These are phyloP conservation scores for Hetaerina titia DNA, from an alignment of 2,888 invertebrate species.

Conservation along the genomic window DNA sequence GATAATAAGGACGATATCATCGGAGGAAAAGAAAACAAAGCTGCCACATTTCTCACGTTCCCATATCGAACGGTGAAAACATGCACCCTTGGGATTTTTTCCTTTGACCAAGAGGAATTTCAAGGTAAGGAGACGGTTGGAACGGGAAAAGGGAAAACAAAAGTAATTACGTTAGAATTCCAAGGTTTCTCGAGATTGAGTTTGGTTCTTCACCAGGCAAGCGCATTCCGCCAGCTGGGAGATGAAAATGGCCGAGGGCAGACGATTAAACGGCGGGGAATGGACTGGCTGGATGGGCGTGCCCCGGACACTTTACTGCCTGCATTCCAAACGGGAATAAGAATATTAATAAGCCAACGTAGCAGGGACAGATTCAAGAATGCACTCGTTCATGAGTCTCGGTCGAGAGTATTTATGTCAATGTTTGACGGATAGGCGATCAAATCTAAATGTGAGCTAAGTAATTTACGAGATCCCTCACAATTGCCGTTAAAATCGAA, in stretches of 20 bases:
- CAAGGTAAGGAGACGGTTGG: background rate
- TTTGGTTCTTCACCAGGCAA: background rate
- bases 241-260: background rate
- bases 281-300: background rate
- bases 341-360: background rate
- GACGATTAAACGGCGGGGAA: background rate
- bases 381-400: background rate
- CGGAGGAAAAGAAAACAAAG: background rate
- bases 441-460: no score
- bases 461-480: no score
- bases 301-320: background rate
- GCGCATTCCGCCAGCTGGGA: background rate
- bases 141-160: background rate
- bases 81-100: no score
- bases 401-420: background rate
- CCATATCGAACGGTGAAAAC: background rate
- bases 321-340: background rate
- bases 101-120: no score
- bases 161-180: background rate
- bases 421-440: background rate
- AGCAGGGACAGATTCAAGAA: background rate
- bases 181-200: slow-evolving; percentile 10
- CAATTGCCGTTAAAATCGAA: no score
- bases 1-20: background rate
- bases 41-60: background rate